Conservation (phyloP, 2,113 vertebrate species). For the Chunga burmeisteri region DNA sequence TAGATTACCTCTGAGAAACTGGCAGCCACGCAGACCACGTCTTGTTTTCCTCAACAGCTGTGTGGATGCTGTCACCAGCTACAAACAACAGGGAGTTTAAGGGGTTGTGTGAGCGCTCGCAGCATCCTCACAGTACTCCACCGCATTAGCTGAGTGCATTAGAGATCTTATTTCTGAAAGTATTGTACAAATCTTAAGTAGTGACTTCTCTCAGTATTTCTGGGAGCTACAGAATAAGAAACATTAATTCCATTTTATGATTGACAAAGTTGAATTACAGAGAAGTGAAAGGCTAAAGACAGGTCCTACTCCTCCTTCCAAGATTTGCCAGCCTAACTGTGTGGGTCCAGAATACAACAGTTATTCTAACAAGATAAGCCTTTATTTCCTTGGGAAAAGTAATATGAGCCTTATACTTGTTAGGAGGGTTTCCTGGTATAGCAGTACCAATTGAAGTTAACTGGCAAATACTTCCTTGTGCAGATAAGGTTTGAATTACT, state of each 20-base stretch:
- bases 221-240: not conserved
- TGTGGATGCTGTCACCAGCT: not conserved
- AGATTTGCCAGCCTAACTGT: not conserved
- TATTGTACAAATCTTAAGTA: not conserved
- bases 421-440: constrained; percentile 42
- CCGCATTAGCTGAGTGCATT: not conserved
- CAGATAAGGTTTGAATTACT: constrained; percentile 38
- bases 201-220: not conserved
- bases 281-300: not conserved
- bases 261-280: not conserved
- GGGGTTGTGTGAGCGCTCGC: not conserved
- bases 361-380: constrained; percentile 1
- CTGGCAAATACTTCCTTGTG: constrained; percentile 39
- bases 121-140: not conserved
- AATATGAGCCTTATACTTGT: not conserved
- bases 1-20: not conserved
- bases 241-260: not conserved
- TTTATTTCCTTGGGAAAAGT: constrained; percentile 32
- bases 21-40: not conserved
- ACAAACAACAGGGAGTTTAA: not conserved
- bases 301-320: not conserved
- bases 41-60: not conserved
- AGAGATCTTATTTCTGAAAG: not conserved
- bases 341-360: not conserved
- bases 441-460: constrained; percentile 2